Conservation (phyloP, 2,888 invertebrate species). For the Cryptosula pallasiana region DNA sequence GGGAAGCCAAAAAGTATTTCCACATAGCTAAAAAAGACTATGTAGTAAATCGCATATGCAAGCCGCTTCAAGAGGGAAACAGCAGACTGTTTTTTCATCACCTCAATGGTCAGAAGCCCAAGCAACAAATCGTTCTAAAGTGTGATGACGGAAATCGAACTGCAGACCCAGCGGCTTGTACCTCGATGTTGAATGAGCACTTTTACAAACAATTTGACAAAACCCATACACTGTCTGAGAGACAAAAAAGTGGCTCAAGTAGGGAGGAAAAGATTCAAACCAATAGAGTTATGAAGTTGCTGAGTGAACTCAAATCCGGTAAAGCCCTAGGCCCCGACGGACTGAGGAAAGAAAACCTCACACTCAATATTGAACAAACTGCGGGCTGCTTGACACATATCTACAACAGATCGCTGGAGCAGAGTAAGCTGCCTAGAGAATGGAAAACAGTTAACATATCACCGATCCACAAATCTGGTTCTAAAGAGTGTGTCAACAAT, state of each 20-base stretch:
- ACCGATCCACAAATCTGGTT: no score
- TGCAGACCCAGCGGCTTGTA: neutral
- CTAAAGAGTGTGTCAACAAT: no score
- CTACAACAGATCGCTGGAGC: no score
- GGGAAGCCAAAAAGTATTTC: neutral
- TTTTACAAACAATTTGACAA: neutral
- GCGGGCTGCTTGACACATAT: no score
- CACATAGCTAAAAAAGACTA: neutral
- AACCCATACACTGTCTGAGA: neutral
- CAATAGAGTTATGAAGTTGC: neutral
- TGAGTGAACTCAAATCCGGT: neutral
- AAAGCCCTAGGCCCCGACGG: constrained; percentile 4
- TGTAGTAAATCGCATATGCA: neutral
- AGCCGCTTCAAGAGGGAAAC: constrained; percentile 12
- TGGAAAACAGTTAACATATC: no score
- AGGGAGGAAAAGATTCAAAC: neutral
- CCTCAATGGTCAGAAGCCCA: neutral
- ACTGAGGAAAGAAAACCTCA: neutral
- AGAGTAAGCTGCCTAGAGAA: no score
- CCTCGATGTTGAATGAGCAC: neutral
- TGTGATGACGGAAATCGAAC: no score
- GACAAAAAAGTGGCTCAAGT: neutral
- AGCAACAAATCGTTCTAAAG: neutral
- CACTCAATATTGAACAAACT: neutral
- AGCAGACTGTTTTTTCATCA: neutral